Evolutionary conservation across 2,113 vertebrate genomes (phyloP), one percentile per base, ranked within the genome.

Genomic region (Ibidorhyncha struthersii): DNA sequence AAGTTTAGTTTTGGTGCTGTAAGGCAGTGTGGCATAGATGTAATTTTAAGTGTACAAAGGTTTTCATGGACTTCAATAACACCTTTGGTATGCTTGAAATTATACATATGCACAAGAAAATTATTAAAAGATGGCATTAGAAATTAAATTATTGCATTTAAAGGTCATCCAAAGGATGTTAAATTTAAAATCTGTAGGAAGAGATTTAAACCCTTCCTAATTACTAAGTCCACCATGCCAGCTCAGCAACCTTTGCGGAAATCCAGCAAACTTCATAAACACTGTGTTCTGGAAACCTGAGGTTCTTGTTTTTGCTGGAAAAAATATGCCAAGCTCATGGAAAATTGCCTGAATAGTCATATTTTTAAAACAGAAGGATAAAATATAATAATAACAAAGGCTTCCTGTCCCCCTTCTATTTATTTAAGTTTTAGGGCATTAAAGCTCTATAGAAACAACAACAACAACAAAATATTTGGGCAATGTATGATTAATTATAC

Each of bases 181-280:
- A 86, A n/a, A 63, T 62, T 74, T 78, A 45, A 79, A 82, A 56
- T 82, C 11, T 77, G 8, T 20, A 81, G 34, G 45, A 80, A 83
- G 38, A 95, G 92, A 69, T 14, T 41, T 71, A 69, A 96, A 82
- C 40, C 3, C 5, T 40, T 72, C 8, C 3, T 86, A 45, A 71
- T 86, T 90, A 69, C 20, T 4, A 72, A 71, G 38, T 43, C 40
- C 11, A 71, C 9, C n/a, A 11, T 38, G 23, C 62, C 82, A 96
- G 20, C 38, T 87, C n/a, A 91, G 50, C 38, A 93, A 55, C 53
- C 65, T 83, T 92, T 77, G 56, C 93, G 62, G 52, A 95, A 96
- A 96, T 90, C 30, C 71, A 95, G 55, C 47, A 93, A 73, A 43
- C 52, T 95, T 91, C 47, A 62, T 47, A 56, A 88, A 61, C 8